Base-by-base conservation (phyloP, 2,888 invertebrate species). In the Ennomos fuscantarius region DNA sequence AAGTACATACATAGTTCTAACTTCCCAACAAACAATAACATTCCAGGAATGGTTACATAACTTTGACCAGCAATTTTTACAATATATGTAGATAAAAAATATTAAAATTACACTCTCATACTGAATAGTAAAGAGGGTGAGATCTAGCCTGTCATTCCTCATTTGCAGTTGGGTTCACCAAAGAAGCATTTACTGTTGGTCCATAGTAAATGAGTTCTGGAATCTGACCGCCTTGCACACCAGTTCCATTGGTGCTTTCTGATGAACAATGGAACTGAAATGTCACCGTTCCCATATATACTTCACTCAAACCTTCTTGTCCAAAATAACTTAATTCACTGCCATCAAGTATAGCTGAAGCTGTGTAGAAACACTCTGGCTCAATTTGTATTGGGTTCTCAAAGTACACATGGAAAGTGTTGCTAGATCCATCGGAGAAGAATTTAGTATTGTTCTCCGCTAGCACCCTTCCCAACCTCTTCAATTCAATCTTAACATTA, bases 191-290 rank as follows among this genome's bases (percentile, higher is more conserved):
- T 55, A 94, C 93, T 36, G 96, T 95, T 13, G 98, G 97, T 36
- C 98, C 98, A 78, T 98, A 99, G 85, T 98, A 99, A 76, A 99
- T 98, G 60, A 99, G 93, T 92, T 99, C 99, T 2, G 99, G 99
- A 79, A 99, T 99, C 88, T 99, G 99, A 40, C 99, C 99, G 44
- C 99, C 99, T 88, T 99, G 98, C 5, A 99, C 98, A 8, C 98
- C 98, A 0, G 99, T 99, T 45, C 99, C 99, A 77, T 99, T 99
- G 53, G 99, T 99, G 89, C 98, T 98, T 82, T 99, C 99, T 8
- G 98, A 97, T 50, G 98, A 98, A 87, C 98, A 98, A 87, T 99
- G 98, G 89, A 99, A 99, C 90, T 98, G 98, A 92, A 99, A 99
- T 63, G 97, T 98, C 55, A 99, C 98, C 78, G 96, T 96, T 5